phyloP scores from a whole-genome alignment of 2,797 vertebrate species.

The Sphaeramia orbicularis region DNA sequence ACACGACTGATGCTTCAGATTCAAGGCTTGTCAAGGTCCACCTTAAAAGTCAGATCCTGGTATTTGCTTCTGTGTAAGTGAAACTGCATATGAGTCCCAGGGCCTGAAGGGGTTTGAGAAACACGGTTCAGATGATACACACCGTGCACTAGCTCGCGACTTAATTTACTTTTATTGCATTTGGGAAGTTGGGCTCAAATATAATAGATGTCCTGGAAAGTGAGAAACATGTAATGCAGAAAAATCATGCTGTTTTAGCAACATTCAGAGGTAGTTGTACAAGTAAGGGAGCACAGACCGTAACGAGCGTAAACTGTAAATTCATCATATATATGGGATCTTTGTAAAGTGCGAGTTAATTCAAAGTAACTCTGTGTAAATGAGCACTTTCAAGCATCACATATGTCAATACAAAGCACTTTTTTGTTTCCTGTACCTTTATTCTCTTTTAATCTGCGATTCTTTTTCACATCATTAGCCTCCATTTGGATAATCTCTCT shows the following conservation, averaged over 20 bases:
- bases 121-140: conserved; percentile 25
- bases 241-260: conserved; percentile 19
- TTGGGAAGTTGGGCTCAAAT: conserved; percentile 54
- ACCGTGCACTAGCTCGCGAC: conserved; percentile 41
- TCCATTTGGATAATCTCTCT: conserved; percentile 59
- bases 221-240: conserved; percentile 37
- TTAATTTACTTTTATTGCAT: conserved; percentile 55
- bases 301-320: too few relatives aligned
- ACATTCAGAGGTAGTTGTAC: background rate
- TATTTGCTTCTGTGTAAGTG: conserved; percentile 45
- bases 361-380: background rate
- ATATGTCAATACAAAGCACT: conserved; percentile 11
- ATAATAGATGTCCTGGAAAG: conserved; percentile 35
- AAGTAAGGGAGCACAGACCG: background rate
- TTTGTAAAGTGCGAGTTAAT: background rate
- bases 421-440: conserved; percentile 39
- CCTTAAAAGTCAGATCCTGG: conserved; percentile 29
- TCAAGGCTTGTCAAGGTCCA: conserved; percentile 17
- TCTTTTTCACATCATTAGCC: conserved; percentile 57
- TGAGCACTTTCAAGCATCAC: conserved; percentile 12
- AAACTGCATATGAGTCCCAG: conserved; percentile 60
- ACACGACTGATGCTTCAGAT: background rate
- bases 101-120: conserved; percentile 21
- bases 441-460: conserved; percentile 29
- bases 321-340: background rate